Percentiles rank a stretch among this genome's conserved stretches.
These are phyloP conservation scores for Meandrina meandrites DNA, from an alignment of 92 coral and sea anemone species.

Conservation along the genomic window DNA sequence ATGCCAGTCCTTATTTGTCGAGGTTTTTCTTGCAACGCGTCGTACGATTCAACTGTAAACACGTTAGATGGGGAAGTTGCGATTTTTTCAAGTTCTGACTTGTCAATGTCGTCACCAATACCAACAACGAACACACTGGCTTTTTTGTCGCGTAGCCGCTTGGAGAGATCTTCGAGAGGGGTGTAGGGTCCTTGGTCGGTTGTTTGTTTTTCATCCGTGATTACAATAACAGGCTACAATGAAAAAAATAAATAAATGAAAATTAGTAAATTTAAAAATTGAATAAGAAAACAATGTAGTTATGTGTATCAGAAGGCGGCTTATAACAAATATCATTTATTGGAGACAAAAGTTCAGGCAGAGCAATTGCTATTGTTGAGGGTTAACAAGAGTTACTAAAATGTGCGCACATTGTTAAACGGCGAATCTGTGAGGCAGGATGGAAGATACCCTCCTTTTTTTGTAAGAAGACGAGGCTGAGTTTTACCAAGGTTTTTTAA, in stretches of 20 bases:
- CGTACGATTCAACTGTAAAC: constrained; percentile 39
- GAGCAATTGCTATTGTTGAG: too few relatives aligned
- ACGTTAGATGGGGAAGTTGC: constrained; percentile 54
- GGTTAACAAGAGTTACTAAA: too few relatives aligned
- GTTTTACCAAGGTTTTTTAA: too few relatives aligned
- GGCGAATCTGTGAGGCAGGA: too few relatives aligned
- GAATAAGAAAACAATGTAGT: too few relatives aligned
- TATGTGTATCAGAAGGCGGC: too few relatives aligned
- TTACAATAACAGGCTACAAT: constrained; percentile 19
- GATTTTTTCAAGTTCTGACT: constrained; percentile 47
- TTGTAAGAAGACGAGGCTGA: too few relatives aligned
- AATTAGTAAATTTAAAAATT: too few relatives aligned
- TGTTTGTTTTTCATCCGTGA: constrained; percentile 67
- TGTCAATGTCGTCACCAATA: constrained; percentile 48
- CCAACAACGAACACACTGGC: constrained; percentile 61
- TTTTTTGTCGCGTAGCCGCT: constrained; percentile 35
- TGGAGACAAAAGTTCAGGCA: too few relatives aligned
- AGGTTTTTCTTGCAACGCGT: constrained; percentile 37
- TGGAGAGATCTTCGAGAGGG: constrained; percentile 42
- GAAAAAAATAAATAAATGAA: not conserved
- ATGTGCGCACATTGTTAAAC: too few relatives aligned
- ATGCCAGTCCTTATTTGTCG: constrained; percentile 34
- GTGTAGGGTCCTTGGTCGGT: constrained; percentile 48
- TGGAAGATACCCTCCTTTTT: too few relatives aligned
- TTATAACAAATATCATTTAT: too few relatives aligned